Percentiles rank a stretch among this genome's conserved stretches.
Evolutionary conservation across 23 tunicate genomes (phyloP).

Genomic region (Trididemnum miniatum): DNA sequence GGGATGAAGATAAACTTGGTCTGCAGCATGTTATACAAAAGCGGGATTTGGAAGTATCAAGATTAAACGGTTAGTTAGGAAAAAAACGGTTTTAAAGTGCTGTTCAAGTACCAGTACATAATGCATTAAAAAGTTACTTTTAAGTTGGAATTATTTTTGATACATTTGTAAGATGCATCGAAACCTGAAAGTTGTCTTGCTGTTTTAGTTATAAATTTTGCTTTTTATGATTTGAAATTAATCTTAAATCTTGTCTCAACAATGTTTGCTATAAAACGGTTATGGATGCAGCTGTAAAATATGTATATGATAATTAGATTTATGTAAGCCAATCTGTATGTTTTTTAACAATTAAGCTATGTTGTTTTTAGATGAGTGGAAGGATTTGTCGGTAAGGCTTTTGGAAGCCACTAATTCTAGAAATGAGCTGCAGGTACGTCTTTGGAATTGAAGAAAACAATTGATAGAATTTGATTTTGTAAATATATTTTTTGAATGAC

Average conservation of each 20-base stretch:
- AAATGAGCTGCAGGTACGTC: constrained; percentile 60
- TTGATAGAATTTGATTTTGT: too few relatives aligned
- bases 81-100: too few relatives aligned
- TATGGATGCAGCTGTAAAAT: too few relatives aligned
- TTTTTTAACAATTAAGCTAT: too few relatives aligned
- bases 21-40: constrained; percentile 72
- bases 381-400: constrained; percentile 58
- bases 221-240: too few relatives aligned
- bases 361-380: constrained; percentile 72
- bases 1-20: constrained; percentile 66
- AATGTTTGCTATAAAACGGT: too few relatives aligned
- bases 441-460: background rate
- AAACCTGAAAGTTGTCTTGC: too few relatives aligned
- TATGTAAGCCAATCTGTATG: background rate
- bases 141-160: too few relatives aligned
- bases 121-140: too few relatives aligned
- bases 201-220: background rate
- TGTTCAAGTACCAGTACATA: too few relatives aligned
- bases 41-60: constrained; percentile 68
- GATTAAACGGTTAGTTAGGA: constrained; percentile 49
- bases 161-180: too few relatives aligned
- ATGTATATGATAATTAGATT: background rate
- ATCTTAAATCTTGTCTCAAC: too few relatives aligned
- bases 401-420: constrained; percentile 29
- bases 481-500: background rate